Evolutionary conservation across 1,140 invertebrate genomes (phyloP).

Genomic region (Notospermus geniculatus): DNA sequence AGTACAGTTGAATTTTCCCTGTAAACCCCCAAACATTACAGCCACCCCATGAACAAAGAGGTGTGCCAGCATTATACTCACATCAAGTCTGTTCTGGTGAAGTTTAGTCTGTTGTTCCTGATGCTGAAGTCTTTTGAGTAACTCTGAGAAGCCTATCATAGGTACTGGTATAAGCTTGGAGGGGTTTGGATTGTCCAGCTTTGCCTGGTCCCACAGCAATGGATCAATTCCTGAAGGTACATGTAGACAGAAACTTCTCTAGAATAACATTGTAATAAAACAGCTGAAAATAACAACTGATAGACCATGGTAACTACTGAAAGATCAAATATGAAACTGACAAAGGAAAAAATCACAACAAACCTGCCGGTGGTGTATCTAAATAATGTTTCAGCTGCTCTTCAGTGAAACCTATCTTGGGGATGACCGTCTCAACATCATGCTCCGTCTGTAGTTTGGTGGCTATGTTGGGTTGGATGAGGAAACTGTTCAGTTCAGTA

Average conservation of each 20-base stretch:
- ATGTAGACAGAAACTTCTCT: no score
- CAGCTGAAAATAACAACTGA: no score
- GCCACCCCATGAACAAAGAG: slow-evolving; percentile 4
- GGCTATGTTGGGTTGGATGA: slow-evolving; percentile 58
- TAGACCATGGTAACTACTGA: no score
- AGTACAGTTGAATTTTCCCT: neutral
- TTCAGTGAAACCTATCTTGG: slow-evolving; percentile 43
- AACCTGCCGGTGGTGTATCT: slow-evolving; percentile 79
- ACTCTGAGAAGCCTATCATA: slow-evolving; percentile 83
- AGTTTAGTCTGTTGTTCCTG: slow-evolving; percentile 50
- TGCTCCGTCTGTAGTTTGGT: slow-evolving; percentile 65
- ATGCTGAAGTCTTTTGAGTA: slow-evolving; percentile 72
- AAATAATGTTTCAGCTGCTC: slow-evolving; percentile 83
- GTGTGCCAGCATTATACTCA: slow-evolving; percentile 29
- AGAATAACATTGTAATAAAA: no score
- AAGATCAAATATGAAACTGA: neutral
- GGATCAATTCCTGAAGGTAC: slow-evolving; percentile 58
- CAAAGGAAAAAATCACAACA: no score
- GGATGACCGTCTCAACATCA: slow-evolving; percentile 48
- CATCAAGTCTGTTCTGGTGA: slow-evolving; percentile 49
- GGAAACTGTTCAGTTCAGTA: slow-evolving; percentile 62
- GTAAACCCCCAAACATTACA: neutral
- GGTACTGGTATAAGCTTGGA: slow-evolving; percentile 86
- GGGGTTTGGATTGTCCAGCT: slow-evolving; percentile 88
- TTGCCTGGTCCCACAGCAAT: slow-evolving; percentile 71